Percentiles rank a stretch among this genome's conserved stretches.
phyloP scores from a whole-genome alignment of 1,140 invertebrate species.

The Bombus cullumanus region DNA sequence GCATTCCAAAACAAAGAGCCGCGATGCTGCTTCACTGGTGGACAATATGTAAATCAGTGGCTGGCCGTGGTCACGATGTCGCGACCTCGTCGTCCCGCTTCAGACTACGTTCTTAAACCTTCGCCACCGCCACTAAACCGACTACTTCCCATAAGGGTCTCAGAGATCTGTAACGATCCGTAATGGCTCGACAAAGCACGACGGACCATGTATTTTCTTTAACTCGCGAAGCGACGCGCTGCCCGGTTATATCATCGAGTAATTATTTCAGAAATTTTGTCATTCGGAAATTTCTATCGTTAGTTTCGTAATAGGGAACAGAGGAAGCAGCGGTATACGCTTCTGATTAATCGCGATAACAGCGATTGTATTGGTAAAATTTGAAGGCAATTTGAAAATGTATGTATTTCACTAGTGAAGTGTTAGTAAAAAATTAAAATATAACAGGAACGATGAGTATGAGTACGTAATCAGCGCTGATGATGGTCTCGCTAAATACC shows the following conservation, averaged over 20 bases:
- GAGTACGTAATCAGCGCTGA: too few relatives aligned
- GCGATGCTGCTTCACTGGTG: conserved; percentile 77
- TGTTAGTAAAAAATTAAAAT: too few relatives aligned
- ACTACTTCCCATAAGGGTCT: conserved; percentile 73
- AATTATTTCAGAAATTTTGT: background rate
- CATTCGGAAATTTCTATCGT: background rate
- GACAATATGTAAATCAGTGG: conserved; percentile 83
- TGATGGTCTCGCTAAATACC: too few relatives aligned
- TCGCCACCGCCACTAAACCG: conserved; percentile 71
- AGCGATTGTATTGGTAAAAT: too few relatives aligned
- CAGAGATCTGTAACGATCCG: conserved; percentile 75
- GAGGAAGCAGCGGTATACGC: too few relatives aligned
- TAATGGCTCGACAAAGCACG: conserved; percentile 63
- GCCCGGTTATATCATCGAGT: background rate
- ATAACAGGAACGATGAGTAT: too few relatives aligned
- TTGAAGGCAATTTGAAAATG: too few relatives aligned
- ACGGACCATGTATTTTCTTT: conserved; percentile 15
- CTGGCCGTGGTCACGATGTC: conserved; percentile 81
- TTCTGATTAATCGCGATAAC: too few relatives aligned
- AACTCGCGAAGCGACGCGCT: too few relatives aligned
- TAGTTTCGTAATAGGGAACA: background rate
- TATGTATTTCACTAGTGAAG: too few relatives aligned
- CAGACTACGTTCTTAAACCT: conserved; percentile 76
- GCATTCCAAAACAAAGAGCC: conserved; percentile 81
- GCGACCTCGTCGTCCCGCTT: conserved; percentile 79